phyloP scores from a whole-genome alignment of 1,140 invertebrate species.

The Trissolcus basalis region DNA sequence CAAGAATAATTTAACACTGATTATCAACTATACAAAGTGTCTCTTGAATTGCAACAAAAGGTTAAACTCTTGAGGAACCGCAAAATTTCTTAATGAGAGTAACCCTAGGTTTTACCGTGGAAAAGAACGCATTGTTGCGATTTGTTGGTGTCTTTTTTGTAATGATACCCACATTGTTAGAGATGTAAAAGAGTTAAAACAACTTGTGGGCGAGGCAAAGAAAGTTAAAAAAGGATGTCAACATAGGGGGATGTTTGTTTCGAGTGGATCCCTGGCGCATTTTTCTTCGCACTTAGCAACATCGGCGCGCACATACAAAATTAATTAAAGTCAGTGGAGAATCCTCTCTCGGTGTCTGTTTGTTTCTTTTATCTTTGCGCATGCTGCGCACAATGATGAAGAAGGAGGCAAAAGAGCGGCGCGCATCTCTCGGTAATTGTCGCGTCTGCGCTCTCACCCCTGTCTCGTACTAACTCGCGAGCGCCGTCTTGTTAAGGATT shows the following conservation, averaged over 20 bases:
- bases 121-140: slow-evolving; percentile 24
- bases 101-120: slow-evolving; percentile 13
- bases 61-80: background rate
- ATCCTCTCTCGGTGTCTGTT: slow-evolving; percentile 35
- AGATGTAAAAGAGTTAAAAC: slow-evolving; percentile 4
- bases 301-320: slow-evolving; percentile 65
- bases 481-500: slow-evolving; percentile 71
- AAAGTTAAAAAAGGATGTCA: slow-evolving; percentile 28
- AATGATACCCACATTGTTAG: slow-evolving; percentile 33
- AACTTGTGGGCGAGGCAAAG: slow-evolving; percentile 1
- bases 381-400: slow-evolving; percentile 45
- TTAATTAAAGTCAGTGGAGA: slow-evolving; percentile 71
- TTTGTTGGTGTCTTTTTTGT: slow-evolving; percentile 14
- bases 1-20: slow-evolving; percentile 6
- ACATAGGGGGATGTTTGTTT: slow-evolving; percentile 20
- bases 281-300: slow-evolving; percentile 48
- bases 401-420: slow-evolving; percentile 17
- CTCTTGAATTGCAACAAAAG: slow-evolving; percentile 11
- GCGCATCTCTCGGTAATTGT: slow-evolving; percentile 51
- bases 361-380: slow-evolving; percentile 44
- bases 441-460: slow-evolving; percentile 28
- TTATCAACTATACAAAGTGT: background rate
- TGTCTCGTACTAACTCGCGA: slow-evolving; percentile 61
- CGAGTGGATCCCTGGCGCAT: slow-evolving; percentile 20
- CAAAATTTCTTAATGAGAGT: slow-evolving; percentile 19